These are phyloP conservation scores for Oeneis ivallda DNA, from an alignment of 2,888 invertebrate species.

Conservation along the genomic window DNA sequence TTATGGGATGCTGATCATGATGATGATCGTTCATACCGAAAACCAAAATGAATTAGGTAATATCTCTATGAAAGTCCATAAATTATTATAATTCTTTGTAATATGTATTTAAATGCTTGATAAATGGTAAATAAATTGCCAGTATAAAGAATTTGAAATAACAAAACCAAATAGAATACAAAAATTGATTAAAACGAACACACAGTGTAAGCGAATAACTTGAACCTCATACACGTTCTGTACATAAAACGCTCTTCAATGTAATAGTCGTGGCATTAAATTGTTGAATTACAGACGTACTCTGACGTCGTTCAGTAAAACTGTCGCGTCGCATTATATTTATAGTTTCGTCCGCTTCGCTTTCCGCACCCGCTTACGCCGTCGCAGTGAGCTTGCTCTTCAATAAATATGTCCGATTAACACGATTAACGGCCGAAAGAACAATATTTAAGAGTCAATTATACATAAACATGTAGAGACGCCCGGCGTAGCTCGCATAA, in stretches of 20 bases:
- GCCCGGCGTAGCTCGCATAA: constrained; percentile 66
- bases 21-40: too few species aligned
- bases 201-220: neutral
- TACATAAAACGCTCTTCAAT: constrained; percentile 9
- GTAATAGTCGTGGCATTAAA: constrained; percentile 4
- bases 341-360: constrained; percentile 24
- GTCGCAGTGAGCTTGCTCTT: constrained; percentile 46
- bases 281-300: constrained; percentile 12
- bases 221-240: constrained; percentile 5
- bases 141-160: neutral
- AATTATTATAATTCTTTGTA: too few species aligned
- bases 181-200: neutral
- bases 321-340: constrained; percentile 28
- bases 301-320: constrained; percentile 20
- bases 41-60: too few species aligned
- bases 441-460: constrained; percentile 76
- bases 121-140: too few species aligned
- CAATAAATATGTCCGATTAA: constrained; percentile 72
- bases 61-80: too few species aligned
- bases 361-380: constrained; percentile 34
- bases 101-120: too few species aligned
- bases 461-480: constrained; percentile 69
- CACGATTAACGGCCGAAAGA: constrained; percentile 70
- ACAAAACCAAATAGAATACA: neutral
- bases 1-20: too few species aligned